These are phyloP conservation scores for Aplochiton taeniatus DNA, from an alignment of 2,797 vertebrate species.

Conservation along the genomic window DNA sequence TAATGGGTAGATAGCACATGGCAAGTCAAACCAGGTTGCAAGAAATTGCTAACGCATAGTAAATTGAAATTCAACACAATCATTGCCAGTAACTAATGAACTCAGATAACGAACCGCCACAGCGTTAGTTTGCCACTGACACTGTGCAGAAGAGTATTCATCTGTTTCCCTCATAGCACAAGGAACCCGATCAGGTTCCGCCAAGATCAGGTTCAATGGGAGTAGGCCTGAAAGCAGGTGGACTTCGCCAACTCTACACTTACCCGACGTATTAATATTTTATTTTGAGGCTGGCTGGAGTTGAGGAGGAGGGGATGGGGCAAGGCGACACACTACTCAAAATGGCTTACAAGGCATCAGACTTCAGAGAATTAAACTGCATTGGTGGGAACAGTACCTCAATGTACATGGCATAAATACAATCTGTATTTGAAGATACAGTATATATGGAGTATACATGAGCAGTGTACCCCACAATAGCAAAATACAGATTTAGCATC, in stretches of 20 bases:
- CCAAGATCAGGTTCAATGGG: constrained; percentile 56
- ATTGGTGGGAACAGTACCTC: too few relatives aligned
- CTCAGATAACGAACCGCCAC: constrained; percentile 28
- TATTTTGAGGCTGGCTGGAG: constrained; percentile 45
- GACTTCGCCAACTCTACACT: constrained; percentile 41
- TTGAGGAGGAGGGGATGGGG: not conserved
- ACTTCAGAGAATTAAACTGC: not conserved
- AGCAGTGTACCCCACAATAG: too few relatives aligned
- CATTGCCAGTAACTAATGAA: not conserved
- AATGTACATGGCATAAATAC: too few relatives aligned
- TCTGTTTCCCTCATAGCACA: constrained; percentile 52
- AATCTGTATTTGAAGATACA: too few relatives aligned
- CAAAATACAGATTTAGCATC: constrained; percentile 28
- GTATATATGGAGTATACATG: too few relatives aligned
- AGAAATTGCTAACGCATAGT: too few relatives aligned
- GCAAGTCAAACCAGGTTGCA: too few relatives aligned
- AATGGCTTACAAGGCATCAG: constrained; percentile 36
- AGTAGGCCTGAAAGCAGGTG: constrained; percentile 47
- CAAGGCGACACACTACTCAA: not conserved
- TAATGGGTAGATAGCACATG: too few relatives aligned
- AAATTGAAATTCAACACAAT: too few relatives aligned
- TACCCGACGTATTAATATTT: constrained; percentile 69
- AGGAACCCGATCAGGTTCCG: constrained; percentile 57
- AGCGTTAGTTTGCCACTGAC: not conserved
- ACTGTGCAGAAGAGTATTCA: constrained; percentile 18